Percentiles rank a stretch among this genome's conserved stretches.
Conservation (phyloP, 2,113 vertebrate genomes). For the Nothoprocta pentlandii region DNA sequence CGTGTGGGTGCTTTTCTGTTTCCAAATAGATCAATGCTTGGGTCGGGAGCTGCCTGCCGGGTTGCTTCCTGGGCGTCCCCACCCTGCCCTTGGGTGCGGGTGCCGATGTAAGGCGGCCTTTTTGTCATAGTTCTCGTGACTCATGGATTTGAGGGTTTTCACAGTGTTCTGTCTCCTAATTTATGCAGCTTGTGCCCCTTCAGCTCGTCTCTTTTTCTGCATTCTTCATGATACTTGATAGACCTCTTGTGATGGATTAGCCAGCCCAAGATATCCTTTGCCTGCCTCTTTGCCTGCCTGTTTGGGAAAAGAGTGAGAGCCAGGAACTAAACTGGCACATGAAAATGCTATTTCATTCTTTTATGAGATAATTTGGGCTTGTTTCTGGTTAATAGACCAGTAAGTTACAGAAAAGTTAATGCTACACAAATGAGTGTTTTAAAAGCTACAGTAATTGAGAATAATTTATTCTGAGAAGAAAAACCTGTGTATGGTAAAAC, state of each 20-base stretch:
- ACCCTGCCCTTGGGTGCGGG: not conserved
- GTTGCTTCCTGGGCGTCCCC: not conserved
- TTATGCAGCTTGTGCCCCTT: not conserved
- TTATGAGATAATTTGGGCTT: not conserved
- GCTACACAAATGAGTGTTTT: not conserved
- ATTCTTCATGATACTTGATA: not conserved
- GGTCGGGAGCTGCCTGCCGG: not conserved
- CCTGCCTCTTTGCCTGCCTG: not conserved
- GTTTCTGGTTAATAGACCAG: constrained; percentile 11
- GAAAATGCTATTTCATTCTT: not conserved
- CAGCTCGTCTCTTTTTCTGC: not conserved
- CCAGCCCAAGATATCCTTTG: not conserved
- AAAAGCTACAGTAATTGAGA: not conserved
- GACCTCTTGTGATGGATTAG: not conserved
- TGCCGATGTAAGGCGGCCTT: not conserved
- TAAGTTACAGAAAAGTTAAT: not conserved
- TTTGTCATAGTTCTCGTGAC: not conserved
- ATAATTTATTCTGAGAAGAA: not conserved
- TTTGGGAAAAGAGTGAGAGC: not conserved
- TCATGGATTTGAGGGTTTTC: not conserved
- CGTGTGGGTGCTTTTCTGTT: not conserved
- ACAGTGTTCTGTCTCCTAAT: not conserved
- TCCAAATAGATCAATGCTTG: not conserved
- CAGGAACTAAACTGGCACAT: not conserved
- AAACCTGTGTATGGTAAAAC: not conserved